Conservation (phyloP, 2,113 vertebrate genomes). For the Hydrochoerus hydrochaeris region DNA sequence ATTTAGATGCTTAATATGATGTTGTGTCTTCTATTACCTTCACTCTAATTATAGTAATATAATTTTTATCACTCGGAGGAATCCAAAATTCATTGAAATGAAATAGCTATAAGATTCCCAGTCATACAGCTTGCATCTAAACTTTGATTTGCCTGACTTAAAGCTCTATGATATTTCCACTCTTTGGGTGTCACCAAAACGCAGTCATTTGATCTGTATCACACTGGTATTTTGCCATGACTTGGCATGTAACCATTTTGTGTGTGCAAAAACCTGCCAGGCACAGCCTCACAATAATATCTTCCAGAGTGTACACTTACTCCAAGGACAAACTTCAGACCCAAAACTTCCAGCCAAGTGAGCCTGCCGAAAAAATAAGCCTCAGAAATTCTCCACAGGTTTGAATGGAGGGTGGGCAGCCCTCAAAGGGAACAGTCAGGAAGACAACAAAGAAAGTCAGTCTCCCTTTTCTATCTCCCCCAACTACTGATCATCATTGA, state of each 20-base stretch:
- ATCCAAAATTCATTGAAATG: constrained; percentile 11
- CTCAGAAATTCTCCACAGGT: not conserved
- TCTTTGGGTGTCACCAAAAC: not conserved
- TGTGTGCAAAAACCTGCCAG: not conserved
- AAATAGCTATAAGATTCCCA: not conserved
- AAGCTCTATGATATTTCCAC: not conserved
- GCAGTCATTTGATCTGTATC: not conserved
- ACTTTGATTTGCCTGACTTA: not conserved
- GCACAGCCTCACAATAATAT: not conserved
- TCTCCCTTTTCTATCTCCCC: not conserved
- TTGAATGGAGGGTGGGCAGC: not conserved
- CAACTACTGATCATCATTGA: not conserved
- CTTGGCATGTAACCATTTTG: not conserved
- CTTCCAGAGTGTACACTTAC: not conserved
- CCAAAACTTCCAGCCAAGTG: not conserved
- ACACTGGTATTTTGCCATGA: not conserved
- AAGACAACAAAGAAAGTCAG: not conserved
- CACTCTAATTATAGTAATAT: too few relatives aligned
- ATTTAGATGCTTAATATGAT: not conserved
- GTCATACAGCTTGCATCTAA: not conserved
- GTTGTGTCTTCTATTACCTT: not conserved
- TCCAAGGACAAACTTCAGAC: not conserved
- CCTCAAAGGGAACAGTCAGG: not conserved
- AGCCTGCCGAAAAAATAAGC: not conserved
- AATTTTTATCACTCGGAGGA: not conserved